Evolutionary conservation across 2,113 vertebrate species (phyloP).

Genomic region (Otolemur garnettii): DNA sequence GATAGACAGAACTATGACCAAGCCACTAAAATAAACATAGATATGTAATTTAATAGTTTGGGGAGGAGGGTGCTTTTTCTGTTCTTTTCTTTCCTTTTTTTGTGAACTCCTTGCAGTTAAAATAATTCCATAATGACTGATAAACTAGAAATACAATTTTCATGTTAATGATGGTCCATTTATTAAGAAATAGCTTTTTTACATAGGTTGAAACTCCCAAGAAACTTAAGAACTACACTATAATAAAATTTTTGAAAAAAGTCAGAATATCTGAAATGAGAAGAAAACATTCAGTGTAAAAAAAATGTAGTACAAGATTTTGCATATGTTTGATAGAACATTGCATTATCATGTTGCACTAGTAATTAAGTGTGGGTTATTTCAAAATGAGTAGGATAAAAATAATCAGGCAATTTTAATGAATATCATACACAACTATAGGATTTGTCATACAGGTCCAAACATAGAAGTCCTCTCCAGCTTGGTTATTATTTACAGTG

Average conservation of each 20-base stretch:
- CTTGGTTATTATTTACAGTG: constrained; percentile 41
- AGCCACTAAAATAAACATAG: constrained; percentile 18
- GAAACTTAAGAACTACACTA: constrained; percentile 7
- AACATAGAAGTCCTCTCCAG: not conserved
- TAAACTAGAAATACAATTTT: not conserved
- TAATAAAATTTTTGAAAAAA: constrained; percentile 43
- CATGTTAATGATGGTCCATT: not conserved
- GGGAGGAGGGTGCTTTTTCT: not conserved
- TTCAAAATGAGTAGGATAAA: constrained; percentile 20
- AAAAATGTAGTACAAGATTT: not conserved
- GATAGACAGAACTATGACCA: not conserved
- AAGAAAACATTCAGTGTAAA: not conserved
- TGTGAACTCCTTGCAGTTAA: not conserved
- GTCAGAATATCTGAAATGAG: not conserved
- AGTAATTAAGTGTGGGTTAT: constrained; percentile 15
- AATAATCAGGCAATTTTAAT: not conserved
- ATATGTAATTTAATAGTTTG: not conserved
- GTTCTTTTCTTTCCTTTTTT: not conserved
- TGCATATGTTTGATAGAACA: constrained; percentile 23
- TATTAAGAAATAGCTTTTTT: constrained; percentile 32
- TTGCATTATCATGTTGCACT: not conserved
- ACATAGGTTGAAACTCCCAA: not conserved
- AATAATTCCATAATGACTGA: not conserved
- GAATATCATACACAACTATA: not conserved
- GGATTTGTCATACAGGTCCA: not conserved